phyloP scores from a whole-genome alignment of 2,888 invertebrate species.

The Fragum fragum region DNA sequence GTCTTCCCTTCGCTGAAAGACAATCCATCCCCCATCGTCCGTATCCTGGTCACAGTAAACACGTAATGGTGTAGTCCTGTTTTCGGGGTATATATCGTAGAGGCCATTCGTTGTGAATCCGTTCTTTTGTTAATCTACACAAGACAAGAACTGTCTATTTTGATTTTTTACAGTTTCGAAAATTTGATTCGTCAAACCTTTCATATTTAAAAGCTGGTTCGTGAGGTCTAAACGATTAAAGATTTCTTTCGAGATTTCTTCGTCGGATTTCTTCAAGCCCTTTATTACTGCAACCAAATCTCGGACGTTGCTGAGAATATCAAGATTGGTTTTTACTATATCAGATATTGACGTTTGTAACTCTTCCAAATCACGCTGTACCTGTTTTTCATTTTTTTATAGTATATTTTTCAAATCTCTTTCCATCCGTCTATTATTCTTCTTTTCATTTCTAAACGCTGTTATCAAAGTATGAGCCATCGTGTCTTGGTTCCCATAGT shows the following conservation, averaged over 20 bases:
- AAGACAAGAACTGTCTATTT: not conserved
- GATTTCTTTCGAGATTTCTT: not conserved
- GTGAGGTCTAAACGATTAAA: not conserved
- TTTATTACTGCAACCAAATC: not conserved
- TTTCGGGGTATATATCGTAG: conserved; percentile 35
- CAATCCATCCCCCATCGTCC: conserved; percentile 68
- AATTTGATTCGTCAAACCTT: not conserved
- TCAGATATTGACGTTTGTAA: not conserved
- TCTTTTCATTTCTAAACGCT: not conserved
- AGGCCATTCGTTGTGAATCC: conserved; percentile 26
- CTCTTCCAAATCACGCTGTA: not conserved
- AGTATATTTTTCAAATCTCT: not conserved
- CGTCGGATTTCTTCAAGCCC: not conserved
- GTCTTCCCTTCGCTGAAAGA: conserved; percentile 55
- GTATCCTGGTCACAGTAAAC: conserved; percentile 51
- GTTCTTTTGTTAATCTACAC: not conserved
- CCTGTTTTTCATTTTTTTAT: not conserved
- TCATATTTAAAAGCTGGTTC: not conserved
- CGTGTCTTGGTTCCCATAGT: not conserved
- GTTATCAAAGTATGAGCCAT: not conserved
- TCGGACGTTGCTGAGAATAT: not conserved
- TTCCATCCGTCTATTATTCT: not conserved
- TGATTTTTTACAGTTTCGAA: not conserved
- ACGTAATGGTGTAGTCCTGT: conserved; percentile 35
- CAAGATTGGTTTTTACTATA: not conserved